phyloP scores from a whole-genome alignment of 2,888 invertebrate genomes.

The Myopa testacea region DNA sequence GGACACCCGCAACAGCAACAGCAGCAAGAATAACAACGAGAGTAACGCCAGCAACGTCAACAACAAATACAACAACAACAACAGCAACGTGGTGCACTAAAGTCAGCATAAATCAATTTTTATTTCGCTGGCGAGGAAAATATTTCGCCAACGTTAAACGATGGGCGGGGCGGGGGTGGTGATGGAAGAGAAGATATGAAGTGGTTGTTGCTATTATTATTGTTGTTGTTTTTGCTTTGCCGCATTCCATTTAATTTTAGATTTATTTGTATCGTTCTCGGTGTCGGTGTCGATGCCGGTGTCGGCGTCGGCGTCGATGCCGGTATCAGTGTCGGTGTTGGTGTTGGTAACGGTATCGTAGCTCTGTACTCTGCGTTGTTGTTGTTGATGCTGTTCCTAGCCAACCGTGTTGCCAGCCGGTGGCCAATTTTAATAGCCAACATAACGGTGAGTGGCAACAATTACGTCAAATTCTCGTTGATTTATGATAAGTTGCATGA shows the following conservation, averaged over 20 bases:
- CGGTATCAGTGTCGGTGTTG: not conserved
- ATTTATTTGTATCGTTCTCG: not conserved
- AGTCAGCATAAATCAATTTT: not conserved
- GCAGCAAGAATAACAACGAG: not conserved
- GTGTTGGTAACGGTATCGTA: not conserved
- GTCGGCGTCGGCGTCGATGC: too few relatives aligned
- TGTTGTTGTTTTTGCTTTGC: not conserved
- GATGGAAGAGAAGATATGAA: too few relatives aligned
- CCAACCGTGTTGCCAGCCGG: not conserved
- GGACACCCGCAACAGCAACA: not conserved
- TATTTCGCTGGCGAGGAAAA: not conserved
- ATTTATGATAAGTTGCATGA: not conserved
- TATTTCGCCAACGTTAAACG: not conserved
- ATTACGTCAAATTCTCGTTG: constrained; percentile 8
- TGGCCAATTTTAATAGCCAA: not conserved
- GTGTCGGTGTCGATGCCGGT: too few relatives aligned
- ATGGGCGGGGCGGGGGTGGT: too few relatives aligned
- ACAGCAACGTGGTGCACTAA: not conserved
- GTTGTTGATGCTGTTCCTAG: not conserved
- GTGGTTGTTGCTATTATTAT: not conserved
- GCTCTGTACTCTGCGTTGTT: not conserved
- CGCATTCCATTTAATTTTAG: not conserved
- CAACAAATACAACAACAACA: not conserved
- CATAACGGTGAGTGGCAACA: not conserved
- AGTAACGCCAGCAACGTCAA: not conserved